phyloP scores from a whole-genome alignment of 2,797 vertebrate species.

The Iguana delicatissima region DNA sequence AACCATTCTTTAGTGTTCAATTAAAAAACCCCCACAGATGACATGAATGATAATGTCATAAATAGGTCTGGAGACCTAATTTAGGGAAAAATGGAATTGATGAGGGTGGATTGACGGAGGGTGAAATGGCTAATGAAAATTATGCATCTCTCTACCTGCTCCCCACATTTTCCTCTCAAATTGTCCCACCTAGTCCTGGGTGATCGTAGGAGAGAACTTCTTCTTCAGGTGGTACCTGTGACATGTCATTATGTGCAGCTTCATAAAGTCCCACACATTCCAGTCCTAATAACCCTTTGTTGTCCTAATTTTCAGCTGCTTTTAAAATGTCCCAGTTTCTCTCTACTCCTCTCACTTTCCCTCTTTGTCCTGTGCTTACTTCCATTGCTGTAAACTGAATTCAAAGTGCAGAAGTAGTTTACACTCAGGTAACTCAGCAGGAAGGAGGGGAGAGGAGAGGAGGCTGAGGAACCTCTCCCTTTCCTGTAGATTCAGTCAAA shows the following conservation, averaged over 20 bases:
- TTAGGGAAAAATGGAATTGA: not conserved
- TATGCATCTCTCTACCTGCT: not conserved
- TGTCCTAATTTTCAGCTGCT: no score
- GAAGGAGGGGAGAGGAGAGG: no score
- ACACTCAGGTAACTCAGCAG: no score
- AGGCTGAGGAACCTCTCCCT: no score
- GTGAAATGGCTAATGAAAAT: not conserved
- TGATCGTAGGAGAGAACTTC: not conserved
- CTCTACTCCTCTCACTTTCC: no score
- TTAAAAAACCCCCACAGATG: not conserved
- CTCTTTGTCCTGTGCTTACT: no score
- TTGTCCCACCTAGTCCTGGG: not conserved
- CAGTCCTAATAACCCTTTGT: no score
- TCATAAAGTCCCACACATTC: no score
- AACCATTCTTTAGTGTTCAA: not conserved
- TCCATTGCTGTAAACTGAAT: no score
- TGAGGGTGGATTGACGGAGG: not conserved
- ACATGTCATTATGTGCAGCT: not conserved
- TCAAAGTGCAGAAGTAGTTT: no score
- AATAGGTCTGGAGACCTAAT: not conserved
- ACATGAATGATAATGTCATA: not conserved
- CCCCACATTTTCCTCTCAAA: not conserved
- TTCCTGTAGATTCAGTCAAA: no score
- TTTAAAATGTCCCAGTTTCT: no score
- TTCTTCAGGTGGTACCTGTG: not conserved